Evolutionary conservation across 2,888 invertebrate species (phyloP).

Genomic region (Tenthredo mesomela): DNA sequence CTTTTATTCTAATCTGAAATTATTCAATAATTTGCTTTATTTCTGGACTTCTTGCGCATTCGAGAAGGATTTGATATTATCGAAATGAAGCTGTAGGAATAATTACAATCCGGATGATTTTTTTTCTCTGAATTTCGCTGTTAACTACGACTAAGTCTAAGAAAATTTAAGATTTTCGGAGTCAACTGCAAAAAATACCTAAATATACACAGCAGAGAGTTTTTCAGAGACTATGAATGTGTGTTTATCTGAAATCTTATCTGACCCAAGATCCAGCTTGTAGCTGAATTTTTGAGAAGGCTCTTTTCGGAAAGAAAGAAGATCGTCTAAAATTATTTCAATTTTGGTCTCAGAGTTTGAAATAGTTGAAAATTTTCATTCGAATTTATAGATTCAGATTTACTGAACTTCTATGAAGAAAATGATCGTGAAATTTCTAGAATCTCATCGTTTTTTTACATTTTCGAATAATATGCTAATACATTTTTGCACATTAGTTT

Average conservation of each 20-base stretch:
- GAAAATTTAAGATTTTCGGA: neutral
- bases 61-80: neutral
- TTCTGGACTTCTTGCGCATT: neutral
- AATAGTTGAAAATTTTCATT: neutral
- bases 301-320: neutral
- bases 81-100: neutral
- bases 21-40: neutral
- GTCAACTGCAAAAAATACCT: neutral
- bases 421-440: neutral
- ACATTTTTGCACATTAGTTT: neutral
- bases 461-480: no score
- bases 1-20: conserved; percentile 23
- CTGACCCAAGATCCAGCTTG: neutral
- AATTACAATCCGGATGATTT: neutral
- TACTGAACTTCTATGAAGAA: neutral
- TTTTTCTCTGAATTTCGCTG: neutral
- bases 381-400: neutral
- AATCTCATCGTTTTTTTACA: neutral
- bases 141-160: neutral
- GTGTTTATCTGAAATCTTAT: neutral
- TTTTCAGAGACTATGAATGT: neutral
- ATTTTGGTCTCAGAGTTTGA: neutral
- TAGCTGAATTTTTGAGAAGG: neutral
- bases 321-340: neutral
- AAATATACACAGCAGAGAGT: neutral